Conservation (phyloP, 2,113 vertebrate genomes). For the Vulpes vulpes region DNA sequence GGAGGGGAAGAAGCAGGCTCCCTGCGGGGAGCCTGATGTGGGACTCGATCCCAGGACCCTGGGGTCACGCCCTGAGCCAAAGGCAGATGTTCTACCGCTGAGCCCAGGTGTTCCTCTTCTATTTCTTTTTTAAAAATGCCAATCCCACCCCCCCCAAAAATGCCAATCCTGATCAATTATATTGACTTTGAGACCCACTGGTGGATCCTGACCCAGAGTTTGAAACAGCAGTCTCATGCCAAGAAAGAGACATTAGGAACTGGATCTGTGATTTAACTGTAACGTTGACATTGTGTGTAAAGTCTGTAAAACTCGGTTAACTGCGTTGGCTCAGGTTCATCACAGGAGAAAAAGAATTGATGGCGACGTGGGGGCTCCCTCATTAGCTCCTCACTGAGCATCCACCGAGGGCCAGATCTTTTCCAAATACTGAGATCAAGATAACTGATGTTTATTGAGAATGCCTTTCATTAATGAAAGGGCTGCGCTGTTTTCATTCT, state of each 20-base stretch:
- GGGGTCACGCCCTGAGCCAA: too few relatives aligned
- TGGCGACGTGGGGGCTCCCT: background rate
- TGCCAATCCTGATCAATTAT: background rate
- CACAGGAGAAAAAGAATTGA: background rate
- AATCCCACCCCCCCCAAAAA: background rate
- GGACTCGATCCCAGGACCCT: too few relatives aligned
- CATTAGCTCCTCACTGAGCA: background rate
- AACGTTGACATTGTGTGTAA: background rate
- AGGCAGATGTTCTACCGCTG: too few relatives aligned
- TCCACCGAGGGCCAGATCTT: background rate
- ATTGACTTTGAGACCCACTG: background rate
- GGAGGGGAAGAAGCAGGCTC: too few relatives aligned
- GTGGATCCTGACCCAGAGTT: background rate
- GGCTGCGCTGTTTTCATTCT: background rate
- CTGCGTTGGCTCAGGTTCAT: background rate
- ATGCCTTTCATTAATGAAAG: background rate
- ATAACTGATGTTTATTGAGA: background rate
- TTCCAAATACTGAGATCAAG: background rate
- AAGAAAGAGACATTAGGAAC: conserved; percentile 36
- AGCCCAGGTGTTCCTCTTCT: background rate
- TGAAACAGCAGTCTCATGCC: background rate
- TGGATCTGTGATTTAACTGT: background rate
- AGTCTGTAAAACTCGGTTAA: background rate
- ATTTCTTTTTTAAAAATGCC: background rate
- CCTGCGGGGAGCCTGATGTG: too few relatives aligned